These are phyloP conservation scores for Toxotes jaculatrix DNA, from an alignment of 2,113 vertebrate species.

Conservation along the genomic window DNA sequence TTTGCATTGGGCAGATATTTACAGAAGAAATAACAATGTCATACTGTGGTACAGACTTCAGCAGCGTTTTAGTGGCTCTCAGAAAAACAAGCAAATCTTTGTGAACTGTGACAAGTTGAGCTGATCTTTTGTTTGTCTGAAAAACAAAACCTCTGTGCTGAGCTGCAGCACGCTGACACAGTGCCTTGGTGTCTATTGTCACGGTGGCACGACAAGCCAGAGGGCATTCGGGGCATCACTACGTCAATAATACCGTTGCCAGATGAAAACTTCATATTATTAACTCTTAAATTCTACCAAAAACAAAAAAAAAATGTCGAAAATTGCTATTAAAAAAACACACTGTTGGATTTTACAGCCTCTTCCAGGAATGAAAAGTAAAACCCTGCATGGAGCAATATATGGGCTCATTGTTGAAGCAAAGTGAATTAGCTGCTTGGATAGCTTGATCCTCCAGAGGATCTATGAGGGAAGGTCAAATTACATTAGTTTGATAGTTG, in stretches of 20 bases:
- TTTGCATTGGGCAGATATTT: too few species aligned
- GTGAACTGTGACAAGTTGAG: slow-evolving; percentile 40
- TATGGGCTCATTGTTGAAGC: slow-evolving; percentile 39
- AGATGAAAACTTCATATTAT: slow-evolving; percentile 8
- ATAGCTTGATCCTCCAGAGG: slow-evolving; percentile 57
- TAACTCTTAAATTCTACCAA: not conserved
- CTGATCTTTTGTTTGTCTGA: slow-evolving; percentile 67
- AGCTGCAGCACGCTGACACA: slow-evolving; percentile 54
- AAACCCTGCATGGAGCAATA: slow-evolving; percentile 30
- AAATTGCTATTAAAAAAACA: not conserved
- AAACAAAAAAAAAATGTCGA: not conserved
- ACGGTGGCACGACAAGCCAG: slow-evolving; percentile 21
- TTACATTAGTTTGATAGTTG: slow-evolving; percentile 68
- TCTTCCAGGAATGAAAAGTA: slow-evolving; percentile 16
- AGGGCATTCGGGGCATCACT: slow-evolving; percentile 28
- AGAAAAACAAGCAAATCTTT: slow-evolving; percentile 48
- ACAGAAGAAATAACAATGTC: not conserved
- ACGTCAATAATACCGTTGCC: not conserved
- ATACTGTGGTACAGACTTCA: slow-evolving; percentile 1
- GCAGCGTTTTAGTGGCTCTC: slow-evolving; percentile 10
- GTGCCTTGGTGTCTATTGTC: slow-evolving; percentile 57
- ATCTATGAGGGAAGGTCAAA: slow-evolving; percentile 57
- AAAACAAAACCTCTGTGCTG: slow-evolving; percentile 66
- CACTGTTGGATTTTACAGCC: slow-evolving; percentile 8
- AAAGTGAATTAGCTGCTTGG: slow-evolving; percentile 61